These are phyloP conservation scores for Glaucopsyche alexis DNA, from an alignment of 2,888 invertebrate genomes.

Conservation along the genomic window DNA sequence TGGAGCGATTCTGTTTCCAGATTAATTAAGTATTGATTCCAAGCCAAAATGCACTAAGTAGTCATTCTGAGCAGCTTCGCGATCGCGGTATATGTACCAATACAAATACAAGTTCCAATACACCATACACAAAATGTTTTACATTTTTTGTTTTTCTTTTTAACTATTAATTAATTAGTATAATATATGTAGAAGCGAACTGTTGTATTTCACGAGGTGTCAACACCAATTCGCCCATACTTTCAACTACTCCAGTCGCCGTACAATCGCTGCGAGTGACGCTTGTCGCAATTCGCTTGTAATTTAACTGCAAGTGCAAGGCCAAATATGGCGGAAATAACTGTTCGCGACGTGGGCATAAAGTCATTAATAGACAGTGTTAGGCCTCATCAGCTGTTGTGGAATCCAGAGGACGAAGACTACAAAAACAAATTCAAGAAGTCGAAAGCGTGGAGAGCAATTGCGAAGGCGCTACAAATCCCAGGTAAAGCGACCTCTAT, in stretches of 20 bases:
- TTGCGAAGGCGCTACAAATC: not conserved
- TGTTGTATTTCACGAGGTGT: not conserved
- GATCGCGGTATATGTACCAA: too few relatives aligned
- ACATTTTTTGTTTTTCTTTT: too few relatives aligned
- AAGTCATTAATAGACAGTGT: not conserved
- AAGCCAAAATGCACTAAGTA: too few relatives aligned
- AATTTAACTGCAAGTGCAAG: not conserved
- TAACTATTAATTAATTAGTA: too few relatives aligned
- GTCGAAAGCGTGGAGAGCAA: not conserved
- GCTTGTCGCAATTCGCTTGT: not conserved
- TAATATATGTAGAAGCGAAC: too few relatives aligned
- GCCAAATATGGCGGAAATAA: not conserved
- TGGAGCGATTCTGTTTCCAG: too few relatives aligned
- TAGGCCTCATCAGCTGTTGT: not conserved
- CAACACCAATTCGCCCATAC: not conserved
- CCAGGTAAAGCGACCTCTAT: conserved; percentile 4
- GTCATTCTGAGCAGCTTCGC: too few relatives aligned
- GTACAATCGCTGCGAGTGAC: conserved; percentile 9
- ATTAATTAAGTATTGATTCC: too few relatives aligned
- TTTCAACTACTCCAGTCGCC: not conserved
- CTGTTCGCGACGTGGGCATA: not conserved
- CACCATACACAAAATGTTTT: too few relatives aligned
- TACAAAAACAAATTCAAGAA: not conserved
- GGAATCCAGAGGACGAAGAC: not conserved
- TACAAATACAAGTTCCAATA: too few relatives aligned